phyloP scores from a whole-genome alignment of 2,888 invertebrate species.

The Aspidapion aeneum region DNA sequence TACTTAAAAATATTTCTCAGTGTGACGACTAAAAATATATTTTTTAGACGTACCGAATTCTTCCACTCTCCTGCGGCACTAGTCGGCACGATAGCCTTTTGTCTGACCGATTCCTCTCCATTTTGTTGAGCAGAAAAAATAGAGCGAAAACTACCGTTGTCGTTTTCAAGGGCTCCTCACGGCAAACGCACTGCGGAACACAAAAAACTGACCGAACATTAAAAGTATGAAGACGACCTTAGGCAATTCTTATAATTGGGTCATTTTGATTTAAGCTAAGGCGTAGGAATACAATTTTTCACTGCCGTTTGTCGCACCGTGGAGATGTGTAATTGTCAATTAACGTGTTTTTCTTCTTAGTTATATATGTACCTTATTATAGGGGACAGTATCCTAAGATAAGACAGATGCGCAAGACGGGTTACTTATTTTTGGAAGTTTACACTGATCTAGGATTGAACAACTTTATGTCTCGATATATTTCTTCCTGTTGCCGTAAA shows the following conservation, averaged over 20 bases:
- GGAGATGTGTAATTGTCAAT: not conserved
- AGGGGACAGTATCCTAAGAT: no score
- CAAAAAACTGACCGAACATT: not conserved
- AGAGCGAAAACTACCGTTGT: no score
- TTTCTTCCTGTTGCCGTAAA: no score
- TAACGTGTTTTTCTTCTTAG: not conserved
- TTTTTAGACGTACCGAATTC: conserved; percentile 45
- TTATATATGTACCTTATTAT: conserved; percentile 1
- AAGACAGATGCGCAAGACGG: no score
- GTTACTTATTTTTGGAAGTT: no score
- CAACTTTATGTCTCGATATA: no score
- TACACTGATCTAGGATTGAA: no score
- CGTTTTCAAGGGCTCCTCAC: no score
- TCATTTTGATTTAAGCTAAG: conserved; percentile 36
- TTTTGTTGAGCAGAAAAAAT: no score
- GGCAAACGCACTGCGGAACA: not conserved
- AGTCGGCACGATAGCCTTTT: conserved; percentile 48
- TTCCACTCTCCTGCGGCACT: conserved; percentile 48
- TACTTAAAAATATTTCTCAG: no score
- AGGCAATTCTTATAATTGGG: conserved; percentile 35
- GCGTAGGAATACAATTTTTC: conserved; percentile 18
- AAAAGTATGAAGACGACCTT: conserved; percentile 29
- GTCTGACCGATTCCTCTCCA: conserved; percentile 34
- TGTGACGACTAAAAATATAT: not conserved
- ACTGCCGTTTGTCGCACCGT: conserved; percentile 8